Evolutionary conservation across 2,888 invertebrate genomes (phyloP).

Genomic region (Macrosoma leucophasiata): DNA sequence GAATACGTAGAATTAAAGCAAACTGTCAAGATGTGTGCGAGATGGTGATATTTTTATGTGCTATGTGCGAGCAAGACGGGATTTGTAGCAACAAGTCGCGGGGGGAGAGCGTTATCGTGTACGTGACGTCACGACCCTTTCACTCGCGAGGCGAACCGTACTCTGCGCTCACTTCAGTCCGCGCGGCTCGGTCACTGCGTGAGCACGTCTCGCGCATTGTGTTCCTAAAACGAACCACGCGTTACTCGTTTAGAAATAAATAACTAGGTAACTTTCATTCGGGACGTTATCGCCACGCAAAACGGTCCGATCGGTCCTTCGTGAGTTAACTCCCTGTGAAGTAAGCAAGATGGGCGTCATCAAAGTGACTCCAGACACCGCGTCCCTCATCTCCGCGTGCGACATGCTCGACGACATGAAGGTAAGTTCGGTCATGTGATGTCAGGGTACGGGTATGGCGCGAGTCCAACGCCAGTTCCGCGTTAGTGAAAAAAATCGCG

Average conservation of each 20-base stretch:
- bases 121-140: slow-evolving; percentile 77
- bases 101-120: slow-evolving; percentile 63
- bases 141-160: slow-evolving; percentile 59
- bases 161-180: slow-evolving; percentile 51
- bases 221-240: slow-evolving; percentile 56
- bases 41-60: slow-evolving; percentile 42
- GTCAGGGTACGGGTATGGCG: slow-evolving; percentile 36
- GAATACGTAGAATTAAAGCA: slow-evolving; percentile 23
- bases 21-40: slow-evolving; percentile 46
- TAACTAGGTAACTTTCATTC: slow-evolving; percentile 36
- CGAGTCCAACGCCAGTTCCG: slow-evolving; percentile 41
- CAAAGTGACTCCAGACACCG: slow-evolving; percentile 63
- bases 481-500: slow-evolving; percentile 41
- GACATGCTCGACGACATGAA: slow-evolving; percentile 71
- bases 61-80: slow-evolving; percentile 36
- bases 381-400: slow-evolving; percentile 61
- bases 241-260: slow-evolving; percentile 43
- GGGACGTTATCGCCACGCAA: slow-evolving; percentile 42
- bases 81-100: slow-evolving; percentile 64
- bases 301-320: slow-evolving; percentile 53
- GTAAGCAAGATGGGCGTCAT: slow-evolving; percentile 59
- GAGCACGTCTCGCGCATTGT: slow-evolving; percentile 61
- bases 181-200: slow-evolving; percentile 72
- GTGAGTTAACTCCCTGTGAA: slow-evolving; percentile 39
- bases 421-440: slow-evolving; percentile 56